Conservation (phyloP, 2,113 vertebrate species). For the Prinia subflava region DNA sequence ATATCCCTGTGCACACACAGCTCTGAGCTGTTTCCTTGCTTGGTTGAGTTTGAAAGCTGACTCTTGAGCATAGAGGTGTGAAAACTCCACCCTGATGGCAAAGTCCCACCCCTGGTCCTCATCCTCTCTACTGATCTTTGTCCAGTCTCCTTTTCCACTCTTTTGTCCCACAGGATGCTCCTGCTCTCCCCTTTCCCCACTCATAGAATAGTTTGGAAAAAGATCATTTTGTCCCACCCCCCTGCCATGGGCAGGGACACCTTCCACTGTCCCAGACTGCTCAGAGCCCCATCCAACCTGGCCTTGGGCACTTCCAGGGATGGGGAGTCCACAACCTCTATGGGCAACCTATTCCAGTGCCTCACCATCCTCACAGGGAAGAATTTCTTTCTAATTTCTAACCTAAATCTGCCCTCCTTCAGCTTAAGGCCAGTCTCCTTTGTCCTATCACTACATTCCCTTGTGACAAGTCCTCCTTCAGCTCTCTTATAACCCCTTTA, state of each 20-base stretch:
- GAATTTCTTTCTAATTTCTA: background rate
- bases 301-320: background rate
- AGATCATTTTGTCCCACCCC: accelerated
- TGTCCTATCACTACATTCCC: background rate
- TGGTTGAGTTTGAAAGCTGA: background rate
- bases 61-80: background rate
- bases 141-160: background rate
- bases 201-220: background rate
- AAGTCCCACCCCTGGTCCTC: background rate
- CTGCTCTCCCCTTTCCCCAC: background rate
- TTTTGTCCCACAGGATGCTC: background rate
- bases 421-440: background rate
- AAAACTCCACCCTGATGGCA: background rate
- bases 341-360: background rate
- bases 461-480: background rate
- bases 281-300: background rate
- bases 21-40: background rate
- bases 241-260: background rate
- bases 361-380: background rate
- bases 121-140: background rate
- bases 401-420: background rate
- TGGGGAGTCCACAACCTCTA: accelerated
- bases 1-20: background rate
- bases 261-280: background rate
- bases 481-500: background rate